Evolutionary conservation across 2,113 vertebrate species (phyloP).

Genomic region (Neolamprologus longior): DNA sequence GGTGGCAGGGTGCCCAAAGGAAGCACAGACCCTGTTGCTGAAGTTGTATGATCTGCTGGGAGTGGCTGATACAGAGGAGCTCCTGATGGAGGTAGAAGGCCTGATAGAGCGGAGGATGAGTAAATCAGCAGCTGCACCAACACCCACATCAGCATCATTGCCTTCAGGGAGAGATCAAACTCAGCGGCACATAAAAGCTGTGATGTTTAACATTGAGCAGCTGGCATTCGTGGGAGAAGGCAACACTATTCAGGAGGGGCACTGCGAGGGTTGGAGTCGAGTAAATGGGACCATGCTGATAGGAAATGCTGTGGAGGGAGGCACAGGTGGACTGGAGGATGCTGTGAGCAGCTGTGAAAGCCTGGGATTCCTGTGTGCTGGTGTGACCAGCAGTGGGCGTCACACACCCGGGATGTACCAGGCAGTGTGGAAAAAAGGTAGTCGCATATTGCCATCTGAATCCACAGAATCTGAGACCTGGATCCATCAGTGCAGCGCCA

Average conservation of each 20-base stretch:
- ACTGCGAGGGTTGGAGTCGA: conserved; percentile 56
- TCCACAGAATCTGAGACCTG: conserved; percentile 38
- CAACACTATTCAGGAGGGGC: not conserved
- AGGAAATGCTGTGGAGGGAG: conserved; percentile 17
- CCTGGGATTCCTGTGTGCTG: conserved; percentile 69
- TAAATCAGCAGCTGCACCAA: not conserved
- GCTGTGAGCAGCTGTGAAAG: conserved; percentile 59
- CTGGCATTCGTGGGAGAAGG: conserved; percentile 11
- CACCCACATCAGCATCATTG: not conserved
- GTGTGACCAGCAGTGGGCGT: conserved; percentile 45
- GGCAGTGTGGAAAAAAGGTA: conserved; percentile 33
- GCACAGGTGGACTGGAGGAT: not conserved
- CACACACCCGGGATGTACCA: conserved; percentile 37
- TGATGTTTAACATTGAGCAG: conserved; percentile 73
- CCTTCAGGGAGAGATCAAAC: not conserved
- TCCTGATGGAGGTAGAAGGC: conserved; percentile 63
- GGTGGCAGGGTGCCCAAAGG: conserved; percentile 59
- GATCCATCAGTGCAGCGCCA: conserved; percentile 48
- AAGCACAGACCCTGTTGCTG: conserved; percentile 56
- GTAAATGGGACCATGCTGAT: conserved; percentile 52
- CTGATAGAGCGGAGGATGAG: conserved; percentile 41
- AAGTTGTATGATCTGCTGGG: conserved; percentile 65
- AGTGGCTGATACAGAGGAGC: conserved; percentile 39
- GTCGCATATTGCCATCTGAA: conserved; percentile 25
- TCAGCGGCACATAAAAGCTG: conserved; percentile 47